These are phyloP conservation scores for Neodon shergylaensis DNA, from an alignment of 2,113 vertebrate genomes.

Conservation along the genomic window DNA sequence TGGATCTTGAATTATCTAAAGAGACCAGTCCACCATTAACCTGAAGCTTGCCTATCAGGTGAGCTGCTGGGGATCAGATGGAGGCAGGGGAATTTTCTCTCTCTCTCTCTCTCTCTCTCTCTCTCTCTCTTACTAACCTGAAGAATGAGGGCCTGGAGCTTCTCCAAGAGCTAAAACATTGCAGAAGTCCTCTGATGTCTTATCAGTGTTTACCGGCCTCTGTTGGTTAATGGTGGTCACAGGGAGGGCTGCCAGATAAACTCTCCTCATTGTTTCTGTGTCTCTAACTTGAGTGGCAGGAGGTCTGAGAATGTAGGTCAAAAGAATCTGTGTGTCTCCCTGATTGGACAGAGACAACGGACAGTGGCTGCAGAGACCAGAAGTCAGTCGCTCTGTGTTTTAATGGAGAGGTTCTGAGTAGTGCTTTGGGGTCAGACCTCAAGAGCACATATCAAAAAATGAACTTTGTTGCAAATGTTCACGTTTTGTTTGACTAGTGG, in stretches of 20 bases:
- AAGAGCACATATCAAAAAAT: constrained; percentile 58
- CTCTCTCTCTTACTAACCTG: not conserved
- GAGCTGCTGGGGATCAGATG: not conserved
- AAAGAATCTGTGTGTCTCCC: not conserved
- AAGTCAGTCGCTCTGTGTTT: constrained; percentile 1
- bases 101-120: not conserved
- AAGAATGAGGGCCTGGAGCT: not conserved
- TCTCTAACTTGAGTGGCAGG: not conserved
- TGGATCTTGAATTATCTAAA: constrained; percentile 2
- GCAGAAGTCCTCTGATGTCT: constrained; percentile 69
- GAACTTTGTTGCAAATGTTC: not conserved
- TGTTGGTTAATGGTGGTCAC: not conserved
- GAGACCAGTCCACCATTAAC: not conserved
- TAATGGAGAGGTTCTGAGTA: not conserved
- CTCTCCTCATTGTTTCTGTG: constrained; percentile 40
- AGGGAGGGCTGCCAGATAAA: constrained; percentile 55
- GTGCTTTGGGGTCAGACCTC: constrained; percentile 52
- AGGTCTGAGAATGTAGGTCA: constrained; percentile 62
- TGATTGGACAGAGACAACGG: constrained; percentile 49
- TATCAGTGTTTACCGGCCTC: constrained; percentile 59
- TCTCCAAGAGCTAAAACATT: constrained; percentile 45
- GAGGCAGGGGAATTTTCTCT: not conserved
- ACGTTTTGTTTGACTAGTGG: not conserved
- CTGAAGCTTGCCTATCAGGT: not conserved
- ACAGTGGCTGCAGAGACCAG: constrained; percentile 25